phyloP scores from a whole-genome alignment of 2,113 vertebrate genomes.

The Trachemys scripta region DNA sequence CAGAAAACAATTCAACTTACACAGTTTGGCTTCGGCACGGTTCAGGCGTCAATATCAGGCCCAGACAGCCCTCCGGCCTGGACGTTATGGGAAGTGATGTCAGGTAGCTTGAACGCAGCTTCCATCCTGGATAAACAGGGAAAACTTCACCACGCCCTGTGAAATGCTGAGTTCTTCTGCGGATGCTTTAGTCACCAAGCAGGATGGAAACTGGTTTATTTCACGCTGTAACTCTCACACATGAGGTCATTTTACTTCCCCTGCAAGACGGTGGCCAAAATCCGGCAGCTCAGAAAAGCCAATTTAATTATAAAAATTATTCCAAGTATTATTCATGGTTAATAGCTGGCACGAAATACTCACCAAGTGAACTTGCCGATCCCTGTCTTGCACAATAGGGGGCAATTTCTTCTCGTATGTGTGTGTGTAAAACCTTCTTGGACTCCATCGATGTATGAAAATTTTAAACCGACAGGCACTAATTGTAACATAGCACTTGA shows the following conservation, averaged over 20 bases:
- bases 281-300: slow-evolving; percentile 29
- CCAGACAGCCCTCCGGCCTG: fast-evolving
- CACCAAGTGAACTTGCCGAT: slow-evolving; percentile 50
- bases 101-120: not conserved
- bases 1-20: not conserved
- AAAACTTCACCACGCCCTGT: not conserved
- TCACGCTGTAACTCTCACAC: not conserved
- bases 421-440: not conserved
- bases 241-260: slow-evolving; percentile 50
- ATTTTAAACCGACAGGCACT: not conserved
- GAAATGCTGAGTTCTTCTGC: not conserved
- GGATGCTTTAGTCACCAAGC: fast-evolving
- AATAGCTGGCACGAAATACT: not conserved
- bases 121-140: not conserved
- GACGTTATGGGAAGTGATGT: not conserved
- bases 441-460: not conserved
- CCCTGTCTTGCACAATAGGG: not conserved
- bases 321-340: slow-evolving; percentile 20
- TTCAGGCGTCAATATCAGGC: fast-evolving
- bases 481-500: not conserved
- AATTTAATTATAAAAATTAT: slow-evolving; percentile 29
- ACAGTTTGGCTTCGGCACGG: not conserved
- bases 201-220: not conserved
- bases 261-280: slow-evolving; percentile 23
- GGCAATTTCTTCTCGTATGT: not conserved